Percentiles rank a stretch among this genome's conserved stretches.
Evolutionary conservation across 2,888 invertebrate genomes (phyloP).

Genomic region (Phragmatobia fuliginosa): DNA sequence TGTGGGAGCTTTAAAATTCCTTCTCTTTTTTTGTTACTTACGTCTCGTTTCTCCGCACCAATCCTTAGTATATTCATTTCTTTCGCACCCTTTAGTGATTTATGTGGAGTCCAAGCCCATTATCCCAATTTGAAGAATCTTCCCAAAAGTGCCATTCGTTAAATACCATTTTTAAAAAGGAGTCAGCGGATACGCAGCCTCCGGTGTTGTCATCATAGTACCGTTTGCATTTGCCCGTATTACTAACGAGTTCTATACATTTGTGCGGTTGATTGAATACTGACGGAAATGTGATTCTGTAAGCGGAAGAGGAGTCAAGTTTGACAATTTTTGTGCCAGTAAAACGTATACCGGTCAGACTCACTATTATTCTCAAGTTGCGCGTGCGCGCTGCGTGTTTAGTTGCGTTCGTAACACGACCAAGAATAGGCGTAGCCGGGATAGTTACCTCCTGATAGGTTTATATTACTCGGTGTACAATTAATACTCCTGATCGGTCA

Average conservation of each 20-base stretch:
- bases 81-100: constrained; percentile 77
- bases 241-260: constrained; percentile 69
- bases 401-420: constrained; percentile 81
- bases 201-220: constrained; percentile 78
- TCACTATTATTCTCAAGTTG: constrained; percentile 75
- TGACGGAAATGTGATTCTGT: constrained; percentile 76
- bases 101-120: constrained; percentile 69
- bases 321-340: constrained; percentile 73
- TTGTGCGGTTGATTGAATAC: constrained; percentile 74
- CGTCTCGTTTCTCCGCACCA: constrained; percentile 64
- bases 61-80: constrained; percentile 61
- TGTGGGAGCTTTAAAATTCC: constrained; percentile 55
- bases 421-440: constrained; percentile 80
- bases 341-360: constrained; percentile 64
- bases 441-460: constrained; percentile 65
- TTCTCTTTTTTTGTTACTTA: constrained; percentile 64
- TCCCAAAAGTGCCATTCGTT: constrained; percentile 75
- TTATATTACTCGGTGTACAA: constrained; percentile 59
- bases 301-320: constrained; percentile 72
- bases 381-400: constrained; percentile 77
- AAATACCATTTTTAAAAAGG: constrained; percentile 77
- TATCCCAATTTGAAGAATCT: constrained; percentile 67
- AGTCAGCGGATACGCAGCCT: constrained; percentile 78
- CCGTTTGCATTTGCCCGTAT: constrained; percentile 59
- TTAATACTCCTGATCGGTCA: constrained; percentile 64